phyloP scores from a whole-genome alignment of 2,797 vertebrate species.

The Centropyge bicolor region DNA sequence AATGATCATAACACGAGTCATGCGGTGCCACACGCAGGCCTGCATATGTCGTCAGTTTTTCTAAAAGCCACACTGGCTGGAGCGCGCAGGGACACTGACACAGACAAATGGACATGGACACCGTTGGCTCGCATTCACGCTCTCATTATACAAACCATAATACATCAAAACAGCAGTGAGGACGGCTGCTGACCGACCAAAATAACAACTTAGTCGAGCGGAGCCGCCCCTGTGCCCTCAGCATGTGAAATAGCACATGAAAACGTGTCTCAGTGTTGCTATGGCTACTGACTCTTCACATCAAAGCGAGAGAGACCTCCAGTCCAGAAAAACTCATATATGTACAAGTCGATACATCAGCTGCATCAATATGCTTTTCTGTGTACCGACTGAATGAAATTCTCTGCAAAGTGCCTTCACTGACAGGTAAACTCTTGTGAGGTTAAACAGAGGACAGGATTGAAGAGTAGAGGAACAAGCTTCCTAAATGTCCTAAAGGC shows the following conservation, averaged over 20 bases:
- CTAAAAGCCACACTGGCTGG: constrained; percentile 18
- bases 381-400: background rate
- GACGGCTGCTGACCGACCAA: constrained; percentile 52
- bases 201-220: constrained; percentile 47
- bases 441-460: constrained; percentile 45
- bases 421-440: constrained; percentile 34
- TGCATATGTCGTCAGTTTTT: constrained; percentile 43
- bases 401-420: constrained; percentile 12
- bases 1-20: constrained; percentile 60
- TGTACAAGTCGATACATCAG: constrained; percentile 8
- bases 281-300: constrained; percentile 58
- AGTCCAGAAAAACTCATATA: constrained; percentile 6
- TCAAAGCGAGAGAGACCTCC: constrained; percentile 2
- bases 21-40: constrained; percentile 27
- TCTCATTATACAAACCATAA: constrained; percentile 59
- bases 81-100: constrained; percentile 15
- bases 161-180: constrained; percentile 48
- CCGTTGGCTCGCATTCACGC: constrained; percentile 32
- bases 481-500: constrained; percentile 57
- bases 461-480: constrained; percentile 22
- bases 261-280: constrained; percentile 61
- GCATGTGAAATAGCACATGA: constrained; percentile 41
- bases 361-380: background rate
- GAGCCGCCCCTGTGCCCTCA: constrained; percentile 27
- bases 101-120: constrained; percentile 42